Evolutionary conservation across 2,113 vertebrate species (phyloP).

Genomic region (Pachyramphus minor): DNA sequence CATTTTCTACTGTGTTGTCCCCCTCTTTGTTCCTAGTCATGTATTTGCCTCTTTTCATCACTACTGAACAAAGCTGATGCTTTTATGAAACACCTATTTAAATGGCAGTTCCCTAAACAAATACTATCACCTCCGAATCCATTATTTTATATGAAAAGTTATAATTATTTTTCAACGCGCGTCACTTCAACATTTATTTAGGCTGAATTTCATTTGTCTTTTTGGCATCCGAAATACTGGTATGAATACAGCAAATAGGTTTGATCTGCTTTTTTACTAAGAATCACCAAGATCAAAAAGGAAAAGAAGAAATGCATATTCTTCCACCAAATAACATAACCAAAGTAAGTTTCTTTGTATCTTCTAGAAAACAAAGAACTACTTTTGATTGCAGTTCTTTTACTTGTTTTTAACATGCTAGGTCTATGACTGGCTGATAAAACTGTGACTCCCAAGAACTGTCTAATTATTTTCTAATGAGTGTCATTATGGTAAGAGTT

Average conservation of each 20-base stretch:
- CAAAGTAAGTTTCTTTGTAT: background rate
- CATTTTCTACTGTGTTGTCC: background rate
- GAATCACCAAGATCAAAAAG: background rate
- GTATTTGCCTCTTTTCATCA: background rate
- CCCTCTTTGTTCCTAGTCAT: background rate
- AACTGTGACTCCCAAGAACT: background rate
- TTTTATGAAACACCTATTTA: background rate
- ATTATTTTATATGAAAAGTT: background rate
- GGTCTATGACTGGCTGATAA: background rate
- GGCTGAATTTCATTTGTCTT: background rate
- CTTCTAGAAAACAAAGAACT: background rate
- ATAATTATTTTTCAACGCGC: background rate
- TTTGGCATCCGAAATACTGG: background rate
- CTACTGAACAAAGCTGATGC: background rate
- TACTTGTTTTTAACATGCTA: background rate
- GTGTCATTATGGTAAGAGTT: background rate
- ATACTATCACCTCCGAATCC: background rate
- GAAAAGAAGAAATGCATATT: background rate
- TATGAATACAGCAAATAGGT: background rate
- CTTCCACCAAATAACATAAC: background rate
- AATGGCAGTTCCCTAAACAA: background rate
- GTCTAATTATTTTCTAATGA: conserved; percentile 33
- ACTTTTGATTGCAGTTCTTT: background rate
- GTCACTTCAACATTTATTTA: background rate
- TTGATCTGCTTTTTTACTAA: background rate